A percentile compares a stretch with the other conserved stretches of the same genome.
phyloP scores from a whole-genome alignment of 2,888 invertebrate species.

The Callimorpha dominula region DNA sequence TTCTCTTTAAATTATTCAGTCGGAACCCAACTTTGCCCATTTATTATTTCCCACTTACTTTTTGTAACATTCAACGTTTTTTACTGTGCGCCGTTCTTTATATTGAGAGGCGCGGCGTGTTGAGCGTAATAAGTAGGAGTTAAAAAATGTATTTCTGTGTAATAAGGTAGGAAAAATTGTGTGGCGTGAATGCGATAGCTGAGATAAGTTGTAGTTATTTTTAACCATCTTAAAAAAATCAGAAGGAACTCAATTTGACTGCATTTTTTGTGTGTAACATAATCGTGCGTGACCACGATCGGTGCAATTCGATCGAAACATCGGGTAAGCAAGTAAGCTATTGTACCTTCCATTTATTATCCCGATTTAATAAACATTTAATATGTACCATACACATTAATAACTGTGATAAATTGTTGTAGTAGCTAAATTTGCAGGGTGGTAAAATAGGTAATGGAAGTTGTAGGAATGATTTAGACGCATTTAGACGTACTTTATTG shows the following conservation, averaged over 20 bases:
- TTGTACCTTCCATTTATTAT: no score
- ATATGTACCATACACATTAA: no score
- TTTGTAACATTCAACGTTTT: slow-evolving; percentile 30
- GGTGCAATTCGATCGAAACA: no score
- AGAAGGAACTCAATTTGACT: neutral
- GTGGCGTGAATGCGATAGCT: neutral
- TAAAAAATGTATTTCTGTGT: slow-evolving; percentile 4
- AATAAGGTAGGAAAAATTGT: neutral
- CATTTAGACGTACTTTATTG: no score
- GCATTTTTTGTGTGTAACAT: neutral
- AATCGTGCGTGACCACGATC: no score
- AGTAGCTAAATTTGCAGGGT: no score
- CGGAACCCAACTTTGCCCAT: slow-evolving; percentile 39
- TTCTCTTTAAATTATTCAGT: slow-evolving; percentile 41
- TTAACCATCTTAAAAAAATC: neutral
- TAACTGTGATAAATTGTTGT: no score
- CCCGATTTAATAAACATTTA: no score
- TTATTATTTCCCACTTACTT: slow-evolving; percentile 45
- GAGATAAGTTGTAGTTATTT: neutral
- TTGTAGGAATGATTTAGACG: no score
- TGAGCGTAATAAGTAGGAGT: slow-evolving; percentile 10
- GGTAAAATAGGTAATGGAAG: no score
- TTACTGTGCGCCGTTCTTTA: slow-evolving; percentile 12
- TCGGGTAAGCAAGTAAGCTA: no score
- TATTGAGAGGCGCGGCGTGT: neutral